These are phyloP conservation scores for Pachyseris speciosa DNA, from an alignment of 64 coral and sea anemone species.

Conservation along the genomic window DNA sequence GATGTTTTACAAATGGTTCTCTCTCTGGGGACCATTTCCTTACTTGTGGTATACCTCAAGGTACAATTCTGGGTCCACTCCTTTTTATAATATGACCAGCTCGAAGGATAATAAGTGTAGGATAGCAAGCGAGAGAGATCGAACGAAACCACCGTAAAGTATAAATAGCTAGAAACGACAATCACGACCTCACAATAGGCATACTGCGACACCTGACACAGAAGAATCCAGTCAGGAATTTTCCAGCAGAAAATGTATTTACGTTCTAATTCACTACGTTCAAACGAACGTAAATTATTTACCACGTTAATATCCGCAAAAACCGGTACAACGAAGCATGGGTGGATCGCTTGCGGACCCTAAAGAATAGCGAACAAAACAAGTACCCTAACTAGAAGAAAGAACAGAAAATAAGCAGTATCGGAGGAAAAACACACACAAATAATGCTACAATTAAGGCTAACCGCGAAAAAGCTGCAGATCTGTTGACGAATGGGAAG, in stretches of 20 bases:
- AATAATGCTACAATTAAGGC: neutral
- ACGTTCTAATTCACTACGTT: constrained; percentile 44
- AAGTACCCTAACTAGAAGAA: neutral
- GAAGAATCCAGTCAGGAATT: neutral
- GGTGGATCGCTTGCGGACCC: constrained; percentile 26
- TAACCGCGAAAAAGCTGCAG: constrained; percentile 59
- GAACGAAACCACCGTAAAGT: neutral
- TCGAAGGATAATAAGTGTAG: neutral
- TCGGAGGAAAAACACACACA: too few relatives aligned
- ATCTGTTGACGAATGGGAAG: neutral
- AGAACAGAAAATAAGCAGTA: neutral
- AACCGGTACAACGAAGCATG: constrained; percentile 1
- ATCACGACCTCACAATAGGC: neutral
- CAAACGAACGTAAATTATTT: constrained; percentile 10
- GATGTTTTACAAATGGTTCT: too few relatives aligned
- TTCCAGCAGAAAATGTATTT: neutral
- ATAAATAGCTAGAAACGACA: neutral
- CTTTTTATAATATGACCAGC: neutral
- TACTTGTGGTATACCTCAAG: too few relatives aligned
- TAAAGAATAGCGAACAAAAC: constrained; percentile 1
- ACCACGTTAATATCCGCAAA: too few relatives aligned
- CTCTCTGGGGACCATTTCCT: too few relatives aligned
- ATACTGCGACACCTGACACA: neutral
- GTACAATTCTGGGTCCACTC: too few relatives aligned
- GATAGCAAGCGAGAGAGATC: neutral